A percentile compares a stretch with the other conserved stretches of the same genome.
Conservation (phyloP, 2,888 invertebrate genomes). For the Tyria jacobaeae region DNA sequence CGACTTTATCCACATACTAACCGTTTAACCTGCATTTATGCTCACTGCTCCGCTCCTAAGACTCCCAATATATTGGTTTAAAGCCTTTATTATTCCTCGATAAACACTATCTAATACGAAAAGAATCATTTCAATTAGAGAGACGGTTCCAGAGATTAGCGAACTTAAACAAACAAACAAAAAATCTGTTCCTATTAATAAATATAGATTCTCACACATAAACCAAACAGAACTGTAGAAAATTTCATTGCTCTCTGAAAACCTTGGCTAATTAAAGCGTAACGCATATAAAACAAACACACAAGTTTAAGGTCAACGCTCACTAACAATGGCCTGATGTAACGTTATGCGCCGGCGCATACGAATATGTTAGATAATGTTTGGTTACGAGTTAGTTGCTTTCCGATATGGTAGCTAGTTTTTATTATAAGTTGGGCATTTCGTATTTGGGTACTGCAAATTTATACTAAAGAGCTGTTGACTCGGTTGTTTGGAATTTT, state of each 20-base stretch:
- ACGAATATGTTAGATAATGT: slow-evolving; percentile 41
- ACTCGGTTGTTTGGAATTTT: too few relatives aligned
- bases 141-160: too few relatives aligned
- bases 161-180: background rate
- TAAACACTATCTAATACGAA: too few relatives aligned
- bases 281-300: slow-evolving; percentile 49
- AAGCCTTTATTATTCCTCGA: too few relatives aligned
- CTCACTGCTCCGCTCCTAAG: too few relatives aligned
- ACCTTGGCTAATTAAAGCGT: slow-evolving; percentile 43
- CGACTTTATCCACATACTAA: too few relatives aligned
- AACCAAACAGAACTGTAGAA: slow-evolving; percentile 14
- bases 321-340: slow-evolving; percentile 73
- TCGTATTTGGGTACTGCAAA: background rate
- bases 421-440: background rate
- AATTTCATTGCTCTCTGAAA: slow-evolving; percentile 15
- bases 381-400: slow-evolving; percentile 15
- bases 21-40: too few relatives aligned
- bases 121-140: too few relatives aligned
- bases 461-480: too few relatives aligned
- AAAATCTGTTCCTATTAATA: background rate
- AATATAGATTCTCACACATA: background rate
- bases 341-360: slow-evolving; percentile 65
- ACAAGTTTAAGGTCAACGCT: slow-evolving; percentile 71
- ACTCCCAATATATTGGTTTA: too few relatives aligned
- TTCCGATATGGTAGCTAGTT: slow-evolving; percentile 16